Percentiles rank a stretch among this genome's conserved stretches.
These are phyloP conservation scores for Allolobophora icterica DNA, from an alignment of 2,888 invertebrate species.

Conservation along the genomic window DNA sequence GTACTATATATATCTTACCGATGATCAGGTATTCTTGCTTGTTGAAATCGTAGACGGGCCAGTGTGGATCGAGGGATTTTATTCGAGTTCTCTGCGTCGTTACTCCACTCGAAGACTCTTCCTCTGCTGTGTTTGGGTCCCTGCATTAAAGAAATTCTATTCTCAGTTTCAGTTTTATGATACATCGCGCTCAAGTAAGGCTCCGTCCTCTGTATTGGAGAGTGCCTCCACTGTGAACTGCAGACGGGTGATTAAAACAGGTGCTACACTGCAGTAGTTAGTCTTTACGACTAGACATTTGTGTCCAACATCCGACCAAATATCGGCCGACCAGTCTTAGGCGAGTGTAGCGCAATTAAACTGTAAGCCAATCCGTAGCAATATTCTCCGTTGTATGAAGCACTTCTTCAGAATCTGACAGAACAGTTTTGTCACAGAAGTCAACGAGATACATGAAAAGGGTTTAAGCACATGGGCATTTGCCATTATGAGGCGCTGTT, in stretches of 20 bases:
- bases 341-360: neutral
- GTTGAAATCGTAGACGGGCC: constrained; percentile 90
- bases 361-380: neutral
- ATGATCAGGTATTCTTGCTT: constrained; percentile 62
- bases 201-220: no score
- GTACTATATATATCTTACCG: constrained; percentile 38
- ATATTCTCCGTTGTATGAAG: neutral
- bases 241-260: neutral
- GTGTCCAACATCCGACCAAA: neutral
- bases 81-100: constrained; percentile 4
- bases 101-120: neutral
- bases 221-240: neutral
- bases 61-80: constrained; percentile 62
- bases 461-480: neutral
- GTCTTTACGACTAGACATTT: neutral
- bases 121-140: neutral
- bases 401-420: neutral
- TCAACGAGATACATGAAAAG: neutral
- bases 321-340: neutral
- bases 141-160: constrained; percentile 7
- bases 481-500: no score
- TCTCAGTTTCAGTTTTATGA: neutral
- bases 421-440: neutral
- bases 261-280: neutral
- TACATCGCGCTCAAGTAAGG: neutral